These are phyloP conservation scores for Rostratula benghalensis DNA, from an alignment of 2,113 vertebrate species.

Conservation along the genomic window DNA sequence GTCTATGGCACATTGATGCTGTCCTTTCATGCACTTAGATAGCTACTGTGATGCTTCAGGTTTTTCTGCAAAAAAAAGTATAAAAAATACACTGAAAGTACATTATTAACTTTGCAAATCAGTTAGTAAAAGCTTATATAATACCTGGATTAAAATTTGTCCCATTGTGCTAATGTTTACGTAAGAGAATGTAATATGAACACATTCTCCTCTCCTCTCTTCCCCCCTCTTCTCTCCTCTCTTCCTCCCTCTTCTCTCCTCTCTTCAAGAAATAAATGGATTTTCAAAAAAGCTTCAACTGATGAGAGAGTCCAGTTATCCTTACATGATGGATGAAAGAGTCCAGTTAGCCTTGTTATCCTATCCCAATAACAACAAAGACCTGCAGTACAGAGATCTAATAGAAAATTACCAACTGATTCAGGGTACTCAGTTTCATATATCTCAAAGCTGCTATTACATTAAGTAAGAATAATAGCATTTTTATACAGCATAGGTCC, in stretches of 20 bases:
- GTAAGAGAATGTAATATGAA: neutral
- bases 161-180: neutral
- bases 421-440: neutral
- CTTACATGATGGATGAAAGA: neutral
- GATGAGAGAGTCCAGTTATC: neutral
- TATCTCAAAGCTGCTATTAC: neutral
- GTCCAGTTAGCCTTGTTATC: neutral
- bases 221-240: neutral
- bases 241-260: neutral
- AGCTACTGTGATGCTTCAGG: neutral
- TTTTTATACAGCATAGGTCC: neutral
- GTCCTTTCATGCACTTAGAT: neutral
- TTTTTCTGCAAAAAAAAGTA: neutral
- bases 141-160: neutral
- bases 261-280: neutral
- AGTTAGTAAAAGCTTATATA: neutral
- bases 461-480: neutral
- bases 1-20: neutral
- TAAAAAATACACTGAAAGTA: neutral
- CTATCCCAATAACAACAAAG: neutral
- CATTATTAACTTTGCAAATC: neutral
- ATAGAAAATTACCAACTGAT: neutral
- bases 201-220: neutral
- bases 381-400: neutral
- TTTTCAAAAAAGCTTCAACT: neutral